Conservation (phyloP, 1,140 invertebrate species). For the Polypedilum vanderplanki region DNA sequence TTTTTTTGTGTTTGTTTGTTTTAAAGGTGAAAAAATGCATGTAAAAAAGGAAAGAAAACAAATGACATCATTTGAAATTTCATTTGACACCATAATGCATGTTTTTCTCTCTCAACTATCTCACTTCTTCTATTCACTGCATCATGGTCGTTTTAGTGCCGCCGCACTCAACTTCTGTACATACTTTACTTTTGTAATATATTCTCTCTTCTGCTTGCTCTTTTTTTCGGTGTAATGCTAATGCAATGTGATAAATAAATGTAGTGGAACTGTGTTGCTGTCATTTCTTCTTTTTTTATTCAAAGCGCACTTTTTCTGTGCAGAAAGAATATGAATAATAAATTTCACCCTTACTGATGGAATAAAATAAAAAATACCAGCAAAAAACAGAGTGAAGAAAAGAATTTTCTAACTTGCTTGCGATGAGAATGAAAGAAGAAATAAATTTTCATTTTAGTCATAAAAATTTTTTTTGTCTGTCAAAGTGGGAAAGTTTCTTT, state of each 20-base stretch:
- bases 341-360: background rate
- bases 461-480: background rate
- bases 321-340: slow-evolving; percentile 24
- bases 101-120: background rate
- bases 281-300: background rate
- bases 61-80: slow-evolving; percentile 24
- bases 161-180: background rate
- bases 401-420: background rate
- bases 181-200: too few species aligned
- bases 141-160: background rate
- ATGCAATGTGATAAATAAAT: slow-evolving; percentile 28
- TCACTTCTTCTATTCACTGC: background rate
- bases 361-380: background rate
- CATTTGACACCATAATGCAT: slow-evolving; percentile 25
- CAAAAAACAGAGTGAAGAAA: background rate
- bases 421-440: background rate
- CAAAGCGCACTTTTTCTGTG: background rate
- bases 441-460: slow-evolving; percentile 25
- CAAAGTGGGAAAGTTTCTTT: too few species aligned
- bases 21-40: slow-evolving; percentile 21
- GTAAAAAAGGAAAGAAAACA: background rate
- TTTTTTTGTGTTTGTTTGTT: too few species aligned
- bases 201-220: too few species aligned
- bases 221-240: slow-evolving; percentile 20
- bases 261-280: slow-evolving; percentile 9